A percentile compares a stretch with the other conserved stretches of the same genome.
Conservation (phyloP, 2,797 vertebrate species). For the Sus cebifrons region DNA sequence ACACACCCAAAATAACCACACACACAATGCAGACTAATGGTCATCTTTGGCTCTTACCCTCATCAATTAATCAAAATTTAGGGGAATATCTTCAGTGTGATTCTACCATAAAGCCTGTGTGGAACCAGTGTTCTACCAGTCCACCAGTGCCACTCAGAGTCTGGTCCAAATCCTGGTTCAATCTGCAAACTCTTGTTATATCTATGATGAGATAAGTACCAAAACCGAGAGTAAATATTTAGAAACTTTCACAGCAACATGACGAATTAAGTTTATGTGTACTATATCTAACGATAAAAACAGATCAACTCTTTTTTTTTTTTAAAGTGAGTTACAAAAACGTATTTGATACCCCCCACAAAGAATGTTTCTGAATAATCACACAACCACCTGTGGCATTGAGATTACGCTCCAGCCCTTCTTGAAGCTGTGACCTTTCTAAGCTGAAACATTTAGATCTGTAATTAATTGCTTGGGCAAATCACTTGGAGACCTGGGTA, state of each 20-base stretch:
- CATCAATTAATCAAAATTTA: background rate
- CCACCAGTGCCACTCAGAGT: background rate
- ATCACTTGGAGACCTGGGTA: constrained; percentile 42
- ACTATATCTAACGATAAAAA: constrained; percentile 28
- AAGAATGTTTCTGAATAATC: background rate
- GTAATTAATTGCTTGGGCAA: background rate
- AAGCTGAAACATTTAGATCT: background rate
- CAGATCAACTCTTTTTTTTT: background rate
- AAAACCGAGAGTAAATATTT: background rate
- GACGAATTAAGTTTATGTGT: background rate
- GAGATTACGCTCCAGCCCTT: background rate
- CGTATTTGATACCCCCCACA: background rate
- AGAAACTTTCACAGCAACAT: background rate
- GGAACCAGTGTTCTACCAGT: background rate
- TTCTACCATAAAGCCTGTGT: background rate
- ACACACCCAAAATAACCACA: no score
- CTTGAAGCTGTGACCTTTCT: background rate
- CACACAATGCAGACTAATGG: background rate
- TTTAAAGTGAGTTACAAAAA: background rate
- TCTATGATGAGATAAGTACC: background rate
- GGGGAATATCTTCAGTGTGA: background rate
- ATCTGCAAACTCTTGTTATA: background rate
- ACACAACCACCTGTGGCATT: background rate
- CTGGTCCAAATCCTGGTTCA: background rate
- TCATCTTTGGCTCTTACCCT: background rate